phyloP scores from a whole-genome alignment of 2,113 vertebrate species.

The Mus pahari region DNA sequence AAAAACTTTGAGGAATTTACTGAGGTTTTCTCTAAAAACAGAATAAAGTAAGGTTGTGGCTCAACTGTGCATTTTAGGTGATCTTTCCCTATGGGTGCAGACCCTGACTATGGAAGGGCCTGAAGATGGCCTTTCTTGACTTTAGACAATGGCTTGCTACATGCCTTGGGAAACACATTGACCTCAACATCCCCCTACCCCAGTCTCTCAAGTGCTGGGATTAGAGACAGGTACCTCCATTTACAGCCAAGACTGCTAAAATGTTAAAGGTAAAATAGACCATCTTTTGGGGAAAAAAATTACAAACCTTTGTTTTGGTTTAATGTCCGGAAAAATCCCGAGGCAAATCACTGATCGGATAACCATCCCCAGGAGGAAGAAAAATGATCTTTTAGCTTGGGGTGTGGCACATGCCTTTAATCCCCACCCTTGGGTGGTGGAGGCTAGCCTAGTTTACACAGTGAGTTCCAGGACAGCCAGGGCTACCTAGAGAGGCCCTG shows the following conservation, averaged over 20 bases:
- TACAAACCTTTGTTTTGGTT: constrained; percentile 25
- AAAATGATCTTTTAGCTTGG: neutral
- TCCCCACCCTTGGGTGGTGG: neutral
- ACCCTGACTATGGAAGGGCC: neutral
- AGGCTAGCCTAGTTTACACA: neutral
- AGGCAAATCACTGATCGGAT: neutral
- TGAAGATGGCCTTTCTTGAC: neutral
- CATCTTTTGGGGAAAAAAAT: neutral
- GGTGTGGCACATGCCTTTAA: neutral
- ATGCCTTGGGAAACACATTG: neutral
- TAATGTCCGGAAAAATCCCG: constrained; percentile 24
- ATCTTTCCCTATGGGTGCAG: neutral
- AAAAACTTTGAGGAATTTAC: neutral
- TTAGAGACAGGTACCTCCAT: neutral
- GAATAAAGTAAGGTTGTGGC: neutral
- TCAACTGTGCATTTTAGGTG: neutral
- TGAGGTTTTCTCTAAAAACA: neutral
- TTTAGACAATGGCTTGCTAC: neutral
- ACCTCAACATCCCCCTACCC: neutral
- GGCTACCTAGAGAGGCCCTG: neutral
- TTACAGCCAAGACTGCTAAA: neutral
- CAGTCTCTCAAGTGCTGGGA: neutral
- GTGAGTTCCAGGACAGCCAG: neutral
- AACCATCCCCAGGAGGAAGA: neutral
- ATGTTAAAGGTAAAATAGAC: constrained; percentile 37